Evolutionary conservation across 2,113 vertebrate species (phyloP).

Genomic region (Poeciliopsis occidentalis): DNA sequence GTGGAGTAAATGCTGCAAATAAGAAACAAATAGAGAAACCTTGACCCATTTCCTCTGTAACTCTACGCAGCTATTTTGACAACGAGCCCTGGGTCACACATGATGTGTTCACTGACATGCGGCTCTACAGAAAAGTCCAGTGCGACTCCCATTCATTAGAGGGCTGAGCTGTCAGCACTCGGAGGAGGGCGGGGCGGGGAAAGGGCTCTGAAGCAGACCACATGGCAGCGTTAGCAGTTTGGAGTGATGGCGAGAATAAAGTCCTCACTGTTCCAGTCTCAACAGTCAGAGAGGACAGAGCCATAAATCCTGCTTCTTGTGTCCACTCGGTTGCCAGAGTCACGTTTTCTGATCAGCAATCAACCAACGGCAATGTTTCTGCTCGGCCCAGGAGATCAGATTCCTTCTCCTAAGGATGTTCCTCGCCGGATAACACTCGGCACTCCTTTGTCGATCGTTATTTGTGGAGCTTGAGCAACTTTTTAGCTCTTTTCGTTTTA

Average conservation of each 20-base stretch:
- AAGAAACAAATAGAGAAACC: background rate
- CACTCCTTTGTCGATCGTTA: background rate
- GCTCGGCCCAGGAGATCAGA: constrained; percentile 23
- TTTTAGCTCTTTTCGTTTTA: too few relatives aligned
- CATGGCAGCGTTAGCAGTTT: constrained; percentile 46
- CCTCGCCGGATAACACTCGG: background rate
- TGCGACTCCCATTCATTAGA: constrained; percentile 47
- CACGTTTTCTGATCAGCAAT: constrained; percentile 64
- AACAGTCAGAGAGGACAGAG: constrained; percentile 26
- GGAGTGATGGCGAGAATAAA: constrained; percentile 65
- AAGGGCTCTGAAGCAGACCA: constrained; percentile 29
- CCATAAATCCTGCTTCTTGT: constrained; percentile 58
- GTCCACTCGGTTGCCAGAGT: constrained; percentile 56
- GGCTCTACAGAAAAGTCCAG: constrained; percentile 33
- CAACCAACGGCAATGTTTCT: constrained; percentile 50
- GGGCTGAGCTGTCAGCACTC: constrained; percentile 36
- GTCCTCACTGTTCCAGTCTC: constrained; percentile 62
- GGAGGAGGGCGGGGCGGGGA: background rate
- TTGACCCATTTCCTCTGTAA: constrained; percentile 18
- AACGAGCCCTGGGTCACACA: constrained; percentile 6
- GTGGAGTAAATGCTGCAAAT: constrained; percentile 13
- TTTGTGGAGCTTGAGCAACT: background rate
- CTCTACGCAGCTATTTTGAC: constrained; percentile 33
- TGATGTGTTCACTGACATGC: constrained; percentile 19
- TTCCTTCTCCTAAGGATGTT: too few relatives aligned